Percentiles rank a stretch among this genome's conserved stretches.
phyloP scores from a whole-genome alignment of 2,113 vertebrate species.

The Poecilia latipinna region DNA sequence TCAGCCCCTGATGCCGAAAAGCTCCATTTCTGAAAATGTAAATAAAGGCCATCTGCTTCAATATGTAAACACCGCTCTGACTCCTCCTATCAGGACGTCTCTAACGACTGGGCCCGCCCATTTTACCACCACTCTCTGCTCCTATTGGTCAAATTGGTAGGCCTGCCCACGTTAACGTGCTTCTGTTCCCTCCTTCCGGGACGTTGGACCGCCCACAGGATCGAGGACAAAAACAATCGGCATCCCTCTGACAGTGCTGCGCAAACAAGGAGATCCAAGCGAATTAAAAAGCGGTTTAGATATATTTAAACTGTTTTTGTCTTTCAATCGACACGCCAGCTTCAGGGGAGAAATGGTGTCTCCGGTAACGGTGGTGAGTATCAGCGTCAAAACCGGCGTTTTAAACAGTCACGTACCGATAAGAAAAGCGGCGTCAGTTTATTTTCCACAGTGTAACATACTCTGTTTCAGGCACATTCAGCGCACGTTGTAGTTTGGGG shows the following conservation, averaged over 20 bases:
- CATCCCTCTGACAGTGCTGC: constrained; percentile 48
- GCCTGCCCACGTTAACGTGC: constrained; percentile 26
- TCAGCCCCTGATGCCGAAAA: background rate
- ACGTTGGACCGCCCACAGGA: constrained; percentile 65
- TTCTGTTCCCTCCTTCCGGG: constrained; percentile 37
- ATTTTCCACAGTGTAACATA: background rate
- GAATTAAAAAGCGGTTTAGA: background rate
- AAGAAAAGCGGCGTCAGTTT: constrained; percentile 12
- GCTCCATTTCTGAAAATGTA: constrained; percentile 50
- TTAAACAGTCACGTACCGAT: constrained; percentile 5
- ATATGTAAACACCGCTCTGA: constrained; percentile 56
- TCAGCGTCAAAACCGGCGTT: background rate
- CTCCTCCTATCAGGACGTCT: constrained; percentile 52
- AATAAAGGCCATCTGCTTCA: constrained; percentile 76
- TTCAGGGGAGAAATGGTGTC: constrained; percentile 78
- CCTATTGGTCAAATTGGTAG: constrained; percentile 62
- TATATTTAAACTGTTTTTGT: background rate
- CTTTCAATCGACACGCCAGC: background rate
- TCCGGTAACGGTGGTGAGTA: constrained; percentile 83
- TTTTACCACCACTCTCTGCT: background rate
- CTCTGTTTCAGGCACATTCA: background rate
- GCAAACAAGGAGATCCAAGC: constrained; percentile 17
- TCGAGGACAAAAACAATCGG: constrained; percentile 80
- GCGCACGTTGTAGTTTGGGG: constrained; percentile 12
- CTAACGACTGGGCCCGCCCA: background rate